phyloP scores from a whole-genome alignment of 2,797 vertebrate genomes.

The Protonibea diacanthus region DNA sequence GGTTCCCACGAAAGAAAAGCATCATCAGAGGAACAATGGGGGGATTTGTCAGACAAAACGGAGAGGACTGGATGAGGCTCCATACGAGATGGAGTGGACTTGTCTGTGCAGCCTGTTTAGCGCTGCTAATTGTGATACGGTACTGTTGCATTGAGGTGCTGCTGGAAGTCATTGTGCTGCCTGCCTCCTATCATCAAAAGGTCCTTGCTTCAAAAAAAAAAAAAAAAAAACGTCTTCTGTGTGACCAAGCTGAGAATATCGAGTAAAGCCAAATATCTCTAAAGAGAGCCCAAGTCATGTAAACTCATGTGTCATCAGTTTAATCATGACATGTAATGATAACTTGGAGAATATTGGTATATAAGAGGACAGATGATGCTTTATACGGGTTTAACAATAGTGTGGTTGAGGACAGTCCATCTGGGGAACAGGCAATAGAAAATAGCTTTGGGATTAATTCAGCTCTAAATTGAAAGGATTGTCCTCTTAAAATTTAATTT shows the following conservation, averaged over 20 bases:
- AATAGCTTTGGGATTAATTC: slow-evolving; percentile 60
- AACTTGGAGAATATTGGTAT: slow-evolving; percentile 19
- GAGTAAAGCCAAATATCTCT: slow-evolving; percentile 72
- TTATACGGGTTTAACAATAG: slow-evolving; percentile 6
- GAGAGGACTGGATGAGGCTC: slow-evolving; percentile 86
- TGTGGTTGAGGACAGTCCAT: slow-evolving; percentile 27
- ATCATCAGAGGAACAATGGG: slow-evolving; percentile 86
- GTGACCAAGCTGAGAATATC: slow-evolving; percentile 75
- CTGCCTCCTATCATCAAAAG: slow-evolving; percentile 85
- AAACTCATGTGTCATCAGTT: slow-evolving; percentile 53
- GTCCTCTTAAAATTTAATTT: slow-evolving; percentile 71
- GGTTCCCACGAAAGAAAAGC: slow-evolving; percentile 87
- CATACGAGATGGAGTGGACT: slow-evolving; percentile 85
- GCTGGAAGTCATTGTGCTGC: slow-evolving; percentile 86
- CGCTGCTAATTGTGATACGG: slow-evolving; percentile 86
- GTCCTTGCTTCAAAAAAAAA: slow-evolving; percentile 74
- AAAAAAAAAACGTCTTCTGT: slow-evolving; percentile 64
- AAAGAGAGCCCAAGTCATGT: slow-evolving; percentile 43
- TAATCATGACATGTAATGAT: slow-evolving; percentile 38
- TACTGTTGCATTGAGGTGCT: slow-evolving; percentile 84
- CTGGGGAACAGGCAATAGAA: slow-evolving; percentile 56
- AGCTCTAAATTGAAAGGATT: slow-evolving; percentile 46
- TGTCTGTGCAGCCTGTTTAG: slow-evolving; percentile 83
- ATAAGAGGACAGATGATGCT: slow-evolving; percentile 23
- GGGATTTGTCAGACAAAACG: slow-evolving; percentile 87